Evolutionary conservation across 2,888 invertebrate species (phyloP), one percentile per base, ranked within the genome.

Genomic region (Stenurella melanura): DNA sequence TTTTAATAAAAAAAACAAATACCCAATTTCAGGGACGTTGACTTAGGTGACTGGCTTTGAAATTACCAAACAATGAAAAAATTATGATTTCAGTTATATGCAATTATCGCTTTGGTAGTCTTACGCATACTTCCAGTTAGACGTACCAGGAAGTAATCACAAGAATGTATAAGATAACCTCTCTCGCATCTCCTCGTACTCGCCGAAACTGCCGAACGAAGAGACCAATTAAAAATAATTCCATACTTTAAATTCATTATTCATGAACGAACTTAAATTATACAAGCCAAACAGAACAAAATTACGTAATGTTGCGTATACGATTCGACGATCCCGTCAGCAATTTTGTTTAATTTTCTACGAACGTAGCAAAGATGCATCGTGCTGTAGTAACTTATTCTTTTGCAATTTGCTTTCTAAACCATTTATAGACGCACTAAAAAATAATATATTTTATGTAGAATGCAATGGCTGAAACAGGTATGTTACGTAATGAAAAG

Each of bases 331-430:
- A 42, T 38, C 34, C 30, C 63, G 38, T 18, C 63, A 38, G 63
- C 61, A 30, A 21, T 61, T 30, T 30, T n/a, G 38, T 64, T 26
- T 60, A 17, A 64, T 38, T 64, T 64, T 64, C 63, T 64, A 26
- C 38, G 17, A 64, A 17, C 21, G 58, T 21, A 58, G 9, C n/a
- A 42, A 34, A 42, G 42, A 42, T 38, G 63, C 11, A 34, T 38
- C 30, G 38, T 11, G 38, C 18, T 34, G 38, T 17, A 12, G 42
- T 12, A 42, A 15, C 42, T 42, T 0, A 42, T 38, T 64, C 63
- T 64, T 64, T 64, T 68, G 68, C 21, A 26, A 57, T 50, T n/a
- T 15, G 21, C 26, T 15, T 56, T 68, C 26, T 68, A 68, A 56
- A 15, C 42, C 42, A 42, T 42, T 42, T 42, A 42, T 12, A 12